Base-by-base conservation (phyloP, 1,140 invertebrate species). In the Trichonephila clavipes region DNA sequence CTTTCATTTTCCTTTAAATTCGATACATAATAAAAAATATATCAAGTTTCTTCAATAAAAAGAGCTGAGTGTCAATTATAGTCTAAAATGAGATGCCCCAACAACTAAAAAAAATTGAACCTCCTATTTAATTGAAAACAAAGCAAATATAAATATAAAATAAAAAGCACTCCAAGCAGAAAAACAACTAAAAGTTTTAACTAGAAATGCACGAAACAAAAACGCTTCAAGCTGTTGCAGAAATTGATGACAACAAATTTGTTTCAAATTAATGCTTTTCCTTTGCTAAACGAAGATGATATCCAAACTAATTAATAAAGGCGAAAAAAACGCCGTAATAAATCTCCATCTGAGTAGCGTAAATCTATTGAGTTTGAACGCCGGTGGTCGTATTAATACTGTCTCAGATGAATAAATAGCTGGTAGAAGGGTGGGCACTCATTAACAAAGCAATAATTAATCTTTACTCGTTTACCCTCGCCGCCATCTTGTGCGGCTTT, bases 361-460 rank as follows among this genome's bases (percentile, higher is more conserved):
- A 88, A 72, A 93, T 93, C 92, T 93, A 93, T 93, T 93, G 92
- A 93, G 92, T 93, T 93, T 93, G 92, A 93, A 88, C 85, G 92
- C 92, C 69, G 92, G 92, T 93, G 92, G 92, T 93, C 92, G 92
- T 82, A 93, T 93, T 93, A 88, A 88, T 93, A 93, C 81, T 59
- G 62, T 28, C 82, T 66, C 64, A 92, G 91, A 92, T 93, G 92
- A 93, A 93, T 93, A 93, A 93, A 93, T 93, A 93, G 66, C 92
- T 93, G 92, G 59, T 93, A 93, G 40, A 93, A 93, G 92, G 92
- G 92, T 87, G 92, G 92, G 92, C 83, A 88, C 92, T 93, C 92
- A 93, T 93, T 93, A 93, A 93, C 92, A 88, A 93, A 93, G 92
- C 66, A 77, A 88, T 93, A 93, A 93, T 93, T 93, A 93, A 93